Percentiles rank a stretch among this genome's conserved stretches.
These are phyloP conservation scores for Polyergus mexicanus DNA, from an alignment of 1,140 invertebrate species.

Conservation along the genomic window DNA sequence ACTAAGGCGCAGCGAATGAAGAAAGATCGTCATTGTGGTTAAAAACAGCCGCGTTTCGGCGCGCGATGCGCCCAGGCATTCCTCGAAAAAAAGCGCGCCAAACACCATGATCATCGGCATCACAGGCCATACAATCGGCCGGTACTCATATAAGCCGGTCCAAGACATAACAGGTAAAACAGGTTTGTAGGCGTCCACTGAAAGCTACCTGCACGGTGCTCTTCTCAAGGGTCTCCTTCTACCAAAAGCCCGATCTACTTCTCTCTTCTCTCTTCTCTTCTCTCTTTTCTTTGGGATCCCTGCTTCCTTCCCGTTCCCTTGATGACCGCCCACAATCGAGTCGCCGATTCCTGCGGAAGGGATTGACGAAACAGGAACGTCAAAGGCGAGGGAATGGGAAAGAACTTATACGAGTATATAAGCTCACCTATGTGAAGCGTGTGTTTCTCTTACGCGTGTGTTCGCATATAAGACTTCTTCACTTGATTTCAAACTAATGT, in stretches of 20 bases:
- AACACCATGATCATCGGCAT: conserved; percentile 36
- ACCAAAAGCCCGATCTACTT: conserved; percentile 24
- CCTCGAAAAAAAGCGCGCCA: conserved; percentile 44
- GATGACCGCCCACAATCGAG: conserved; percentile 9
- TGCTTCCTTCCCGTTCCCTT: conserved; percentile 72
- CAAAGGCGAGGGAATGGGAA: conserved; percentile 31
- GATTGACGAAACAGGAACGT: conserved; percentile 55
- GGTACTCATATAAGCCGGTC: conserved; percentile 59
- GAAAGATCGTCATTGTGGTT: conserved; percentile 12
- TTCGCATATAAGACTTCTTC: conserved; percentile 12
- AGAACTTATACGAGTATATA: conserved; percentile 31
- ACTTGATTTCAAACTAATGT: conserved; percentile 12
- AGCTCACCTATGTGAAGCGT: not conserved
- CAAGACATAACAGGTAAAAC: conserved; percentile 85
- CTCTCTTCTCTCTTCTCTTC: conserved; percentile 22
- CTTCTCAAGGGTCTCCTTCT: conserved; percentile 62
- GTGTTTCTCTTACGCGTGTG: not conserved
- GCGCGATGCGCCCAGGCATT: conserved; percentile 1
- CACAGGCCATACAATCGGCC: conserved; percentile 45
- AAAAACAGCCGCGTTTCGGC: conserved; percentile 13
- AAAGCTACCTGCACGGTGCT: conserved; percentile 82
- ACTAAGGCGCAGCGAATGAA: not conserved
- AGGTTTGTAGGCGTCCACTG: conserved; percentile 84
- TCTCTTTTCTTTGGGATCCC: conserved; percentile 42
- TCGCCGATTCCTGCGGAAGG: conserved; percentile 77